Base-by-base conservation (phyloP, 1,140 invertebrate species). In the Scaptomyza graminum region DNA sequence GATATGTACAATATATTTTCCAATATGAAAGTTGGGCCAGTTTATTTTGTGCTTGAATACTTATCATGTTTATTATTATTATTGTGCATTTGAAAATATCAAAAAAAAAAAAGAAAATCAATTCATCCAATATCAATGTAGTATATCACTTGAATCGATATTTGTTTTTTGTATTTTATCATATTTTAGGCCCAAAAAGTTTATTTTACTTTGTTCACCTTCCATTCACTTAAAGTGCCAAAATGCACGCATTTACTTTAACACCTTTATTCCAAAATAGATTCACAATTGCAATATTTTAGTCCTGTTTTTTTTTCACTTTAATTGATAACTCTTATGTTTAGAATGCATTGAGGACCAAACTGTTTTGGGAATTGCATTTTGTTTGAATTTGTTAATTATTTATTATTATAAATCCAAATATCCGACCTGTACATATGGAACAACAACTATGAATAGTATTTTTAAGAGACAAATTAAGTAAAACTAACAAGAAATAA, bases 171-270 rank as follows among this genome's bases (percentile, higher is more conserved):
- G 46, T 49, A 25, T 49, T 25, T 5, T n/a, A 22, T 34, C 13
- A 37, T 16, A 16, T 37, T 34, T 34, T 34, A 34, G 31, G 31
- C 9, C 31, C 12, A 41, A 41, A n/a, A 12, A 3, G n/a, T 37
- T 37, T 3, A 37, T 39, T 37, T 39, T 16, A 2, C 15, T 6
- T 18, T 18, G 9, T 41, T 55, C 11, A 39, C 52, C 13, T 34
- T 16, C 13, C 22, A 66, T 57, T 57, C 39, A 66, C 41, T 50
- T 65, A 64, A 41, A 74, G 67, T 74, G 67, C 66, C 66, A 64
- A 76, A 76, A 60, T 72, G 69, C 64, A 67, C 62, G 51, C 43
- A 37, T 39, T 6, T 22, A 12, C 6, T 39, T 12, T 5, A 47
- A 22, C 18, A 47, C 25, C 5, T 47, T 22, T 25, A 22, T 22